Percentiles rank a stretch among this genome's conserved stretches.
phyloP scores from a whole-genome alignment of 1,140 invertebrate species.

The Cephus cinctus region DNA sequence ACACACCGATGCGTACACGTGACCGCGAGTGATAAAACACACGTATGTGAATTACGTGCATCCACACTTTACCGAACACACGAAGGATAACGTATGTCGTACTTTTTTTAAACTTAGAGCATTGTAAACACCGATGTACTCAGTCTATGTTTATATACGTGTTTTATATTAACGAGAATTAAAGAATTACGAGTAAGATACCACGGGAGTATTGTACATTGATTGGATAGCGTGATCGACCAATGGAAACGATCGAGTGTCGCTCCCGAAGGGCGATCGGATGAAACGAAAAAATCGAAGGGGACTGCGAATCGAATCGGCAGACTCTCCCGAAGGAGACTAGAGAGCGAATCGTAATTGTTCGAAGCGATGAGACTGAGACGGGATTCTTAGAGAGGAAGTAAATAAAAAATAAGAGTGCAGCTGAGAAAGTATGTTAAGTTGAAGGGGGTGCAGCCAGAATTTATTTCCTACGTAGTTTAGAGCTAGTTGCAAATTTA shows the following conservation, averaged over 20 bases:
- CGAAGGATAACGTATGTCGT: slow-evolving; percentile 27
- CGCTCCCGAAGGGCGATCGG: too few relatives aligned
- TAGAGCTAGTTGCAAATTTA: slow-evolving; percentile 1
- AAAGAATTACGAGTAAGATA: slow-evolving; percentile 28
- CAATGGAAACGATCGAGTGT: too few relatives aligned
- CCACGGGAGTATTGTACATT: too few relatives aligned
- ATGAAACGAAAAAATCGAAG: too few relatives aligned
- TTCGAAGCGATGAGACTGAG: too few relatives aligned
- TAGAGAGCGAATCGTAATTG: slow-evolving; percentile 22
- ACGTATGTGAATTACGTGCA: too few relatives aligned
- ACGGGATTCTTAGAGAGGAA: too few relatives aligned
- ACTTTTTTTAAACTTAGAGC: slow-evolving; percentile 46
- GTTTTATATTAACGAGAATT: slow-evolving; percentile 54
- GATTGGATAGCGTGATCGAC: too few relatives aligned
- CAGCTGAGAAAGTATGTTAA: not conserved
- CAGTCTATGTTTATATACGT: slow-evolving; percentile 58
- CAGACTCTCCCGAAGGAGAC: not conserved
- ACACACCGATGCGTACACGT: slow-evolving; percentile 2
- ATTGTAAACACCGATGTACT: slow-evolving; percentile 54
- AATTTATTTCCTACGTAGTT: slow-evolving; percentile 5
- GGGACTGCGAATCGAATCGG: not conserved
- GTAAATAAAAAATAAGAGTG: too few relatives aligned
- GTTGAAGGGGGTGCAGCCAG: not conserved
- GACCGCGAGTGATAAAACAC: not conserved
- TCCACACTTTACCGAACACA: slow-evolving; percentile 25